Base-by-base conservation (phyloP, 2,797 vertebrate species). In the Crocidura indochinensis region DNA sequence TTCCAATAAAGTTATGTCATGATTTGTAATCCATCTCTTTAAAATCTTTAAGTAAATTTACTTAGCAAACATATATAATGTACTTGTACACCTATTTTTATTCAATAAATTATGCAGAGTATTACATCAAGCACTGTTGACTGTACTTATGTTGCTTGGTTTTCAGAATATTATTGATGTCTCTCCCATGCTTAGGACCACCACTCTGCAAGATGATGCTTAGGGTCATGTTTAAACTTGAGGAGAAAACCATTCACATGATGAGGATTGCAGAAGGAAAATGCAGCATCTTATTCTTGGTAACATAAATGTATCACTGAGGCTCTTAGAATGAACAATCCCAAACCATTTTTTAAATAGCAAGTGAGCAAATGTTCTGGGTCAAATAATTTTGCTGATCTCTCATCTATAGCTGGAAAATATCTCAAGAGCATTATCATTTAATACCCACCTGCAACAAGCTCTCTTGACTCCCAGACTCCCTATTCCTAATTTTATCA, bases 11-110 rank as follows among this genome's bases (percentile, higher is more conserved):
- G 14, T 78, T 77, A 27, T 80, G 12, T 20, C 47, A 72, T 73
- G 79, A 51, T 74, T 80, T 84, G 19, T 31, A 78, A 82, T 78
- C 76, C 11, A 49, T 79, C 17, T 74, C 26, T 73, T 82, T 53
- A 90, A 62, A 62, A 65, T 2, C 3, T 73, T 80, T 77, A 69
- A 77, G 10, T 71, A 79, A 64, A 87, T 87, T 69, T 88, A 26
- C 72, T 87, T 73, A 53, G 26, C 47, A 77, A 80, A 53, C 38
- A 44, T 22, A 62, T 12, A 11, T 29, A 68, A 20, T 17, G 11
- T 64, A 17, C 31, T 62, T 82, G 2, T 10, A 19, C 2, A 73
- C 44, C 14, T 74, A 72, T 46, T 76, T 31, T 68, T 71, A 51
- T 56, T 53, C 14, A 10, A 47, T 74, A 49, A 65, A 20, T 11